Base-by-base conservation (phyloP, 2,113 vertebrate species). In the Calonectris borealis region DNA sequence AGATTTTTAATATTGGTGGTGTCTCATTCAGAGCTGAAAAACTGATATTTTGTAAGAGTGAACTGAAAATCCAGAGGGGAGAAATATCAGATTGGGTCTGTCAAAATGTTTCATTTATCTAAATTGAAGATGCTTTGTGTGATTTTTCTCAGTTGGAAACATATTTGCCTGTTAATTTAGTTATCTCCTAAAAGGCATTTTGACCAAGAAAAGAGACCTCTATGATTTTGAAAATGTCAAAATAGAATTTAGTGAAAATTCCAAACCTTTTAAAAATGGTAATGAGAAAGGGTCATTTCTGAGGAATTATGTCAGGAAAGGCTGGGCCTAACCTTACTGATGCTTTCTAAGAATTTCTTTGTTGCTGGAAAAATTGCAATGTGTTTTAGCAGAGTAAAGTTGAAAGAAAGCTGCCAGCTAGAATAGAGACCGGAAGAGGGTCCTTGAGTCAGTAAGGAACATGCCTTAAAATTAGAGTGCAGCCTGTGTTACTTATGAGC, bases 21-120 rank as follows among this genome's bases (percentile, higher is more conserved):
- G 31, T 48, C 72, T 92, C 32, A 68, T 83, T 92, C 78, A 87
- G 57, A 91, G 46, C 32, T 52, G 55, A 91, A 91, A 81, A 94
- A 10, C 7, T 17, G 65, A 6, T 82, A 96, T 84, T 76, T 92
- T 84, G 25, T 52, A 75, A 36, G 21, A 89, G 24, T 24, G 72
- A 91, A 79, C n/a, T 89, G 65, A 86, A 96, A 84, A 95, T 84
- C 29, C 36, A 51, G 40, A 54, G 20, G 46, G 38, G 36, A 91
- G 21, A 61, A 96, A 44, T 36, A 75, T 78, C 60, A 87, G 26
- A 71, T 10, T 65, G 12, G 10, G n/a, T 87, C 52, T 84, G 61
- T 84, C 84, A 91, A 84, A 96, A 87, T 87, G 52, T 91, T 94
- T 97, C 21, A 29, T 68, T 95, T 79, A 49, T 14, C 12, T 83